Percentiles rank a stretch among this genome's conserved stretches.
phyloP scores from a whole-genome alignment of 2,888 invertebrate genomes.

The Microchrysa polita region DNA sequence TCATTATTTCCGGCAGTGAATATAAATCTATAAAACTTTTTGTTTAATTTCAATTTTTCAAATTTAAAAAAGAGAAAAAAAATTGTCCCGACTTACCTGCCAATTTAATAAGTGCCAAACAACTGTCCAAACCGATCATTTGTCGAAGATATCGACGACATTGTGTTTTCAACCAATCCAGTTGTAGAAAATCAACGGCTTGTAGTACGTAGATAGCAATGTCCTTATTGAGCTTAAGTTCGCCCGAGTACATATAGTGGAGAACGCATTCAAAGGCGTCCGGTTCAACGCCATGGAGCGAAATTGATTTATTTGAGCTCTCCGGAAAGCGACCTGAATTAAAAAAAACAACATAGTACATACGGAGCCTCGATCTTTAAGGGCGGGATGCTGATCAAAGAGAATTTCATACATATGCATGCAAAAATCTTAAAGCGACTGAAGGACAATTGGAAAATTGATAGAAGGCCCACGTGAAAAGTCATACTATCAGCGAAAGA shows the following conservation, averaged over 20 bases:
- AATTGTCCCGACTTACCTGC: too few species aligned
- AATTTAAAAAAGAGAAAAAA: too few species aligned
- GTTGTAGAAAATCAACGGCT: constrained; percentile 23
- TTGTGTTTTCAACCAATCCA: constrained; percentile 20
- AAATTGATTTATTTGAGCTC: background rate
- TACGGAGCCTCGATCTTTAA: too few species aligned
- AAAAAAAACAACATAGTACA: too few species aligned
- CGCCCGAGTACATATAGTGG: constrained; percentile 26
- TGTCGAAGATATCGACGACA: background rate
- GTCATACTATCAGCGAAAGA: too few species aligned
- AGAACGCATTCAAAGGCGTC: constrained; percentile 4
- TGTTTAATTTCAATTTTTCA: too few species aligned
- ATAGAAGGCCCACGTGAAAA: too few species aligned
- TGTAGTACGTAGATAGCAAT: background rate
- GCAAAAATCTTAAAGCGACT: too few species aligned
- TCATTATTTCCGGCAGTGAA: background rate
- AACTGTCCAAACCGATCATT: background rate
- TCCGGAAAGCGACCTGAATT: constrained; percentile 30
- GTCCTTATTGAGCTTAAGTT: background rate
- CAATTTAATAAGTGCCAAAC: background rate
- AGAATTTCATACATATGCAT: too few species aligned
- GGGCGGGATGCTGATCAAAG: too few species aligned
- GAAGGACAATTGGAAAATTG: too few species aligned
- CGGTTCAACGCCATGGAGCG: constrained; percentile 13
- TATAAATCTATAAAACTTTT: background rate